Conservation (phyloP, 2,113 vertebrate genomes). For the Physeter macrocephalus region DNA sequence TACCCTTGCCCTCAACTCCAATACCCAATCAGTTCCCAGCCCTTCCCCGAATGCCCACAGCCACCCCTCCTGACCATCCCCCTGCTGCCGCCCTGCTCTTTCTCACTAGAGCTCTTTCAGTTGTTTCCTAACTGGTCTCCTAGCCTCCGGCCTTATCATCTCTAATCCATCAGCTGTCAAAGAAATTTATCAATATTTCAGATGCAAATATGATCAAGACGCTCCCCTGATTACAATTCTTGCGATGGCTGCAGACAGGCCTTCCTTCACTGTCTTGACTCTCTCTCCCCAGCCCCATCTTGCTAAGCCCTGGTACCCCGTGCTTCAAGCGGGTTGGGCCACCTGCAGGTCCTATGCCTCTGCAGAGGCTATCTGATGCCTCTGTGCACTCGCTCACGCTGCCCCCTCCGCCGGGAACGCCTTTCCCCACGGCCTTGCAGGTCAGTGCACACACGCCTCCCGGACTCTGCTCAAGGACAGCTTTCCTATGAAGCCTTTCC, state of each 20-base stretch:
- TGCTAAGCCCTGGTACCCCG: neutral
- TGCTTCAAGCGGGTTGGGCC: neutral
- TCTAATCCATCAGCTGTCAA: neutral
- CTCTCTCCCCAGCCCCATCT: neutral
- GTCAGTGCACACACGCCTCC: neutral
- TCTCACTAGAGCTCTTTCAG: neutral
- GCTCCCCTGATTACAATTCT: neutral
- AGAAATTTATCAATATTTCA: neutral
- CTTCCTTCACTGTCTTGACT: neutral
- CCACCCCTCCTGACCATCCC: accelerated
- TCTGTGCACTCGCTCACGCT: neutral
- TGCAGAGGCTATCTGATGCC: neutral
- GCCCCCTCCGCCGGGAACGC: neutral
- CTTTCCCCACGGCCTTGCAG: neutral
- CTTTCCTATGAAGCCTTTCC: neutral
- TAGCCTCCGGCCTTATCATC: neutral
- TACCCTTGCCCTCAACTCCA: neutral
- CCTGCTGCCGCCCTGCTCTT: neutral
- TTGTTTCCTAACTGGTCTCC: neutral
- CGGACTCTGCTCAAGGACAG: neutral
- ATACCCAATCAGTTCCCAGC: neutral
- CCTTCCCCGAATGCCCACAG: neutral
- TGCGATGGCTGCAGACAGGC: neutral
- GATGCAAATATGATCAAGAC: neutral
- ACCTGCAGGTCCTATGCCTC: neutral